Conservation (phyloP, 2,113 vertebrate genomes). For the Perca fluviatilis region DNA sequence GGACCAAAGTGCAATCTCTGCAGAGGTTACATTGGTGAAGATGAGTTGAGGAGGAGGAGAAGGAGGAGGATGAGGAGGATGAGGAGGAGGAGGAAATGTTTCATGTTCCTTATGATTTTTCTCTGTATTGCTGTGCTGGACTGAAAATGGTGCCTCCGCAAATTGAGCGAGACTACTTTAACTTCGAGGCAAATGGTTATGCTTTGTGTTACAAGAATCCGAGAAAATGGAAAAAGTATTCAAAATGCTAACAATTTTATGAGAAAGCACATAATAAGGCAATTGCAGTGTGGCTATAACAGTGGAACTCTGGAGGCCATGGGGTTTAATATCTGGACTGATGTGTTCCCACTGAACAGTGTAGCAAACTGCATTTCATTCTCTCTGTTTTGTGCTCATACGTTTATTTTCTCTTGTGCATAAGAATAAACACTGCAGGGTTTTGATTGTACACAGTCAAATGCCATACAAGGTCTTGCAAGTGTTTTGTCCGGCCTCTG, state of each 20-base stretch:
- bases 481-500: slow-evolving; percentile 32
- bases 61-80: slow-evolving; percentile 37
- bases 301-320: slow-evolving; percentile 57
- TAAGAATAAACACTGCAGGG: slow-evolving; percentile 29
- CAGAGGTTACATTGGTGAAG: slow-evolving; percentile 71
- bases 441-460: slow-evolving; percentile 46
- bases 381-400: slow-evolving; percentile 19
- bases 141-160: slow-evolving; percentile 66
- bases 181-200: slow-evolving; percentile 74
- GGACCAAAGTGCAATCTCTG: slow-evolving; percentile 75
- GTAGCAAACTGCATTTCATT: slow-evolving; percentile 3
- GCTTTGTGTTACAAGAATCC: slow-evolving; percentile 67
- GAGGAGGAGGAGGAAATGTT: slow-evolving; percentile 50
- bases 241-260: slow-evolving; percentile 64
- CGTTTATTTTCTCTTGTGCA: slow-evolving; percentile 28
- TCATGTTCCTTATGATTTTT: slow-evolving; percentile 73
- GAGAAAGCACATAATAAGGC: slow-evolving; percentile 59
- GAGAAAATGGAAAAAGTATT: slow-evolving; percentile 69
- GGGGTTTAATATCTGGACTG: slow-evolving; percentile 65
- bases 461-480: slow-evolving; percentile 34
- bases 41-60: slow-evolving; percentile 59
- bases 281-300: slow-evolving; percentile 45
- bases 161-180: slow-evolving; percentile 72
- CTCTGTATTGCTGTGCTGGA: slow-evolving; percentile 53
- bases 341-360: slow-evolving; percentile 42